phyloP scores from a whole-genome alignment of 2,888 invertebrate species.

The Lumbricus terrestris region DNA sequence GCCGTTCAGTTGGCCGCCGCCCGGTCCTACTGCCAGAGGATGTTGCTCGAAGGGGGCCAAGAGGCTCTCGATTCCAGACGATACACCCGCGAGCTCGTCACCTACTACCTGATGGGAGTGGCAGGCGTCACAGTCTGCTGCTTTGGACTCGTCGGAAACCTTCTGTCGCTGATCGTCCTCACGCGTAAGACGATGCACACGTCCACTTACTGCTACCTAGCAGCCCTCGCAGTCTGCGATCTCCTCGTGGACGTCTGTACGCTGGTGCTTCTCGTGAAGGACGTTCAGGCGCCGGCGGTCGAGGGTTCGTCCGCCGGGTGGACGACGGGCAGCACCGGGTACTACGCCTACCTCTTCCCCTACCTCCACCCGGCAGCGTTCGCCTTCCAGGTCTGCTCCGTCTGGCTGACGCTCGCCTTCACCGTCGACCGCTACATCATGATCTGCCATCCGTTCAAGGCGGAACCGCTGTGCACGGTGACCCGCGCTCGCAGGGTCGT shows the following conservation, averaged over 20 bases:
- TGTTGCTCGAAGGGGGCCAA: not conserved
- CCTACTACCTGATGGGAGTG: slow-evolving; percentile 52
- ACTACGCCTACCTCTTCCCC: slow-evolving; percentile 50
- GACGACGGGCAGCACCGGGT: slow-evolving; percentile 41
- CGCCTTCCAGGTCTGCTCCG: slow-evolving; percentile 55
- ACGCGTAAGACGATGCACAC: slow-evolving; percentile 44
- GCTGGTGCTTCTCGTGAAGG: slow-evolving; percentile 48
- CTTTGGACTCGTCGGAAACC: slow-evolving; percentile 56
- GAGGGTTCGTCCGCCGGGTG: slow-evolving; percentile 26
- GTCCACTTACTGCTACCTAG: slow-evolving; percentile 56
- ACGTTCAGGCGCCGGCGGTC: slow-evolving; percentile 41
- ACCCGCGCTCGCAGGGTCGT: slow-evolving; percentile 51
- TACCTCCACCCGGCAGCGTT: slow-evolving; percentile 54
- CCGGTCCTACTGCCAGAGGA: not conserved
- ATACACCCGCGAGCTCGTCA: slow-evolving; percentile 15
- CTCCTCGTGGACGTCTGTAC: slow-evolving; percentile 52
- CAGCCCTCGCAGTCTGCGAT: slow-evolving; percentile 57
- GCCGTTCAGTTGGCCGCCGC: not conserved
- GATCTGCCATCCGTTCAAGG: slow-evolving; percentile 59
- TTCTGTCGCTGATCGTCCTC: slow-evolving; percentile 53
- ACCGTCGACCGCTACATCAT: slow-evolving; percentile 59
- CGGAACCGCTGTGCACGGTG: slow-evolving; percentile 53
- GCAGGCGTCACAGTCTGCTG: slow-evolving; percentile 52
- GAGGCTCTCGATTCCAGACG: not conserved
- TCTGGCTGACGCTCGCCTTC: slow-evolving; percentile 58